Base-by-base conservation (phyloP, 2,113 vertebrate genomes). In the Albula goreensis region DNA sequence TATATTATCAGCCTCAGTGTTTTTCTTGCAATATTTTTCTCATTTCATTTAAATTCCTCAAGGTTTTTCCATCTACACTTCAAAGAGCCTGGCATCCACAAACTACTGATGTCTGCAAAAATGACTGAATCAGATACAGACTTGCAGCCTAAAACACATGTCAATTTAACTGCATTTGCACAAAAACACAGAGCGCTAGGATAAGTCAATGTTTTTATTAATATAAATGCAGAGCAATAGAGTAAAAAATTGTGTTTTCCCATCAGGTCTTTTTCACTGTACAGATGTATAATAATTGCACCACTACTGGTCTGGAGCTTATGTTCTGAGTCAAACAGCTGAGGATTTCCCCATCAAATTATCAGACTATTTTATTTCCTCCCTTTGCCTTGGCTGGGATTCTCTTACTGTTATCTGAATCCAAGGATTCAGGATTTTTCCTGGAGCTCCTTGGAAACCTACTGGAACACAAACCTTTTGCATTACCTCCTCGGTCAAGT, bases 271-370 rank as follows among this genome's bases (percentile, higher is more conserved):
- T 11, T 17, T 15, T 63, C 31, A 78, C 74, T 19, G 31, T 19
- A 31, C 19, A n/a, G 10, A 25, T 25, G 12, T 9, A 19, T 78
- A 78, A 78, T 78, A 5, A 41, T 31, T 25, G 74, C 74, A 78
- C 19, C 74, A 78, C 5, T 78, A 25, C 86, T 87, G 15, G 5
- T 77, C 10, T 56, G 31, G 22, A 66, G 57, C n/a, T 19, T 83
- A 48, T 81, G 52, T 81, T 83, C 22, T 53, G 74, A 22, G 31
- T 60, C 49, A n/a, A 53, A 60, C 57, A 78, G 49, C 79, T 78
- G 66, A 25, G 49, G 13, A 85, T 87, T 80, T 78, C 70, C 74
- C 80, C 51, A 79, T 85, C 63, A 83, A 50, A 87, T 85, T 50
- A 85, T 89, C 57, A 83, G 31, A 50, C 19, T 31, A 7, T 85